These are phyloP conservation scores for Denticeps clupeoides DNA, from an alignment of 2,797 vertebrate genomes.

Conservation along the genomic window DNA sequence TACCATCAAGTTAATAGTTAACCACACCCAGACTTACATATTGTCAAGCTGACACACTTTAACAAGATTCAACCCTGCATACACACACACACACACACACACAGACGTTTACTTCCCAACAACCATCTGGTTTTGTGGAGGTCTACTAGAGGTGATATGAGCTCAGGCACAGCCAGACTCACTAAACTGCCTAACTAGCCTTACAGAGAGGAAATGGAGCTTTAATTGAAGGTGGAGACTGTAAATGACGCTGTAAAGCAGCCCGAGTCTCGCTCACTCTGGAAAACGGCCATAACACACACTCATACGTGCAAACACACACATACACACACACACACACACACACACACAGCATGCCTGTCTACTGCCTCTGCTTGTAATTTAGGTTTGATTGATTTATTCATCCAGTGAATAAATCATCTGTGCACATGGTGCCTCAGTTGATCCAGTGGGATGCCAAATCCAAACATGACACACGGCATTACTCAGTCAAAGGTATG, in stretches of 20 bases:
- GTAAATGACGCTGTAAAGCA: neutral
- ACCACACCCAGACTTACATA: neutral
- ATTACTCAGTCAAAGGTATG: no score
- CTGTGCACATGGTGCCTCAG: no score
- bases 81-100: neutral
- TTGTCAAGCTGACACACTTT: neutral
- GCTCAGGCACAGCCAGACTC: neutral
- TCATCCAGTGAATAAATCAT: no score
- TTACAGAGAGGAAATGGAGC: neutral
- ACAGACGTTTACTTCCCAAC: neutral
- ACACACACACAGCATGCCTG: no score
- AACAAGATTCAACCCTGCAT: neutral
- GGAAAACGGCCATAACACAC: neutral
- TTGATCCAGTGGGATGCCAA: no score
- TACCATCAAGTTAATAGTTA: slow-evolving; percentile 3
- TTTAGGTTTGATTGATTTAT: no score
- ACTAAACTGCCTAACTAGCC: neutral
- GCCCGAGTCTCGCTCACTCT: neutral
- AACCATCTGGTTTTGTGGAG: no score
- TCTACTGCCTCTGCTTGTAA: no score
- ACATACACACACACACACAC: no score
- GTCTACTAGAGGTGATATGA: no score
- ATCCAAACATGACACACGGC: no score
- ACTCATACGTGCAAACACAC: no score
- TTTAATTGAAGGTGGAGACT: neutral